Evolutionary conservation across 2,113 vertebrate genomes (phyloP).

Genomic region (Camarhynchus parvulus): DNA sequence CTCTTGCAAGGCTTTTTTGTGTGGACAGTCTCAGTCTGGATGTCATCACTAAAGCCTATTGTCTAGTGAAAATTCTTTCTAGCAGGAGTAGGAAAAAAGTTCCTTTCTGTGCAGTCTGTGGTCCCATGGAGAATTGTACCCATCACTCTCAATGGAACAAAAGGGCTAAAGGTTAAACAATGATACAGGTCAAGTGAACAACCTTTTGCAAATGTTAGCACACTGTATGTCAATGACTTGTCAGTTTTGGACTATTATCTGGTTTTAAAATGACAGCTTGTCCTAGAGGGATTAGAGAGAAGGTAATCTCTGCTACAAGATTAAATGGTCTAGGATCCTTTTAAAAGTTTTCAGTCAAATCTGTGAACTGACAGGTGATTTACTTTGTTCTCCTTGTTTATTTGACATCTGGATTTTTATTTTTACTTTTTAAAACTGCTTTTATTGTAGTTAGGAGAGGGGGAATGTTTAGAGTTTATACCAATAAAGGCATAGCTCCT

Average conservation of each 20-base stretch:
- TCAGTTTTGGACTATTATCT: constrained; percentile 52
- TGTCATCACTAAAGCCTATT: neutral
- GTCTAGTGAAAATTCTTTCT: neutral
- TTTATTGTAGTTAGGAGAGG: neutral
- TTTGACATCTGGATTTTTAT: neutral
- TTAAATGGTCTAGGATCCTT: neutral
- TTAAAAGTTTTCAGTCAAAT: constrained; percentile 16
- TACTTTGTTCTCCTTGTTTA: neutral
- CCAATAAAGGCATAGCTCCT: neutral
- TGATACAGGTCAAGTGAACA: constrained; percentile 32
- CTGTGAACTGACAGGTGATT: neutral
- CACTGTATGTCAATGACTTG: neutral
- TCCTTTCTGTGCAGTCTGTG: neutral
- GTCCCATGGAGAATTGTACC: neutral
- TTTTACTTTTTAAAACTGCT: neutral
- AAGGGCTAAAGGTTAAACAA: constrained; percentile 56
- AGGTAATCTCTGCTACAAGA: constrained; percentile 22
- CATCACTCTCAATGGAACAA: constrained; percentile 3
- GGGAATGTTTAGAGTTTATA: neutral
- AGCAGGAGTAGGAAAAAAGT: neutral
- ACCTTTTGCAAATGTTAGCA: constrained; percentile 51
- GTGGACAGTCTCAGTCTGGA: neutral
- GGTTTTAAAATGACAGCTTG: constrained; percentile 49
- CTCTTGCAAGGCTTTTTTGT: neutral
- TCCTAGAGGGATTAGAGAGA: constrained; percentile 28